Conservation (phyloP, 1,140 invertebrate species). For the Steinernema khuongi region DNA sequence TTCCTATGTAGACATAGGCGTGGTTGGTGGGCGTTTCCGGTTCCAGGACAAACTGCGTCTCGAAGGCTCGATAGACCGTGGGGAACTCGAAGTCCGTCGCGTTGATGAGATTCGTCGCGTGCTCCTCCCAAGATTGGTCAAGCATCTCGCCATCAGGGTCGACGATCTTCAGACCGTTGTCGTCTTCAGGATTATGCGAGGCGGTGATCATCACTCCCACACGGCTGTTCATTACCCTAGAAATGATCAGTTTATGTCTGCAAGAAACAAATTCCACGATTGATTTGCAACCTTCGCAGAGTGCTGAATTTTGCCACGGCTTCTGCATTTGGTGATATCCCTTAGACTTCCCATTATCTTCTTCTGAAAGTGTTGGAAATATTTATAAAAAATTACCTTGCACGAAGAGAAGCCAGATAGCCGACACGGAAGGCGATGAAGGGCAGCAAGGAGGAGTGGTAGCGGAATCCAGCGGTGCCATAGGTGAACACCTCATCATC, state of each 20-base stretch:
- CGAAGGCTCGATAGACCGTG: conserved; percentile 21
- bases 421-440: conserved; percentile 43
- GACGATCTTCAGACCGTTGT: conserved; percentile 94
- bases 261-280: conserved; percentile 20
- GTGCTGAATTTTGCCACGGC: conserved; percentile 21
- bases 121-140: conserved; percentile 78
- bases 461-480: conserved; percentile 49
- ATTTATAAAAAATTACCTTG: conserved; percentile 27
- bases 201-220: conserved; percentile 94
- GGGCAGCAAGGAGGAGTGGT: conserved; percentile 25
- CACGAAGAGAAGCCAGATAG: conserved; percentile 40
- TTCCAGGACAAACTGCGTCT: conserved; percentile 20
- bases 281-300: conserved; percentile 18
- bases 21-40: not conserved
- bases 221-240: conserved; percentile 33
- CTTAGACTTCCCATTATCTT: conserved; percentile 19
- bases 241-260: too few relatives aligned
- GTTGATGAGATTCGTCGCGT: conserved; percentile 79
- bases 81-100: conserved; percentile 63
- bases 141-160: conserved; percentile 95
- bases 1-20: conserved; percentile 21
- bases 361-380: conserved; percentile 33
- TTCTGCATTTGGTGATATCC: conserved; percentile 28
- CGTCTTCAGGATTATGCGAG: conserved; percentile 88
- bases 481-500: conserved; percentile 21